These are phyloP conservation scores for Tipula helvola DNA, from an alignment of 2,888 invertebrate species.

Conservation along the genomic window DNA sequence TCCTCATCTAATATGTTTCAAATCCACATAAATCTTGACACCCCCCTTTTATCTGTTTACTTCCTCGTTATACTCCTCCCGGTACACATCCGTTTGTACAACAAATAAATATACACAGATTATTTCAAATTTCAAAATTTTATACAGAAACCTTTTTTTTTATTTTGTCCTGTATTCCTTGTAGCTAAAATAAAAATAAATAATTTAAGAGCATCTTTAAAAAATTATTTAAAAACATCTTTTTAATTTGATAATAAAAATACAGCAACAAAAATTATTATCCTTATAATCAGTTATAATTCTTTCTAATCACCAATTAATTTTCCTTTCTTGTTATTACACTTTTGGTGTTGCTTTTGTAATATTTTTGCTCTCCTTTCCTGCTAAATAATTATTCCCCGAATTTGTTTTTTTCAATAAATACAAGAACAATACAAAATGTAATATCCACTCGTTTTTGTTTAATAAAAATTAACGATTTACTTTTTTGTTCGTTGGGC, in stretches of 20 bases:
- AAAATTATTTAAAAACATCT: neutral
- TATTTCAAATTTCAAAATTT: neutral
- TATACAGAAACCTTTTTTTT: neutral
- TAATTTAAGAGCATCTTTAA: neutral
- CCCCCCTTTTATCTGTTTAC: neutral
- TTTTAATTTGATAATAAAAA: neutral
- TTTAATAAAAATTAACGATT: neutral
- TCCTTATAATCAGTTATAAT: slow-evolving; percentile 4
- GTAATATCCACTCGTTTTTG: neutral
- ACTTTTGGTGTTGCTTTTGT: neutral
- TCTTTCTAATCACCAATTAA: slow-evolving; percentile 4
- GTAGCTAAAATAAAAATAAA: neutral
- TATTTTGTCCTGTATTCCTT: neutral
- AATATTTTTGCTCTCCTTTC: neutral
- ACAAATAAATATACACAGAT: neutral
- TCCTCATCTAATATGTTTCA: neutral
- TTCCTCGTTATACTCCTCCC: neutral
- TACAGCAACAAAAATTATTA: neutral
- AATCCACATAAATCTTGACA: neutral
- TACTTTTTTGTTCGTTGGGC: neutral
- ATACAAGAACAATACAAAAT: neutral
- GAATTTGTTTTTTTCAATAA: neutral
- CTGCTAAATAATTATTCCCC: neutral
- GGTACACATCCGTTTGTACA: neutral
- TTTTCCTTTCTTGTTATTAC: neutral